These are phyloP conservation scores for Polypedilum pembai DNA, from an alignment of 1,140 invertebrate species.

Conservation along the genomic window DNA sequence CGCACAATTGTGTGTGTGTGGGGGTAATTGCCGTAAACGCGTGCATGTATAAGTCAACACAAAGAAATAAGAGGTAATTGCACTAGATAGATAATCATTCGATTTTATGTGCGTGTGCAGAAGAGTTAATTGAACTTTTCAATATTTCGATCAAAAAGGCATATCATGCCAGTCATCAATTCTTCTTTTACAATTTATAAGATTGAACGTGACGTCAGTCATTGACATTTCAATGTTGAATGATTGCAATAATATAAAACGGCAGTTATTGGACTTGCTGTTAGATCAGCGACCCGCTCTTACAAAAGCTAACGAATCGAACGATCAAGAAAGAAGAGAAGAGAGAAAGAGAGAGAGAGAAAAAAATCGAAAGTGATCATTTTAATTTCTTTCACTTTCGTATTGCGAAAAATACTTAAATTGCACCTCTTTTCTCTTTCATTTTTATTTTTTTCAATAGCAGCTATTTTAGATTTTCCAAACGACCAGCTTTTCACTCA, in stretches of 20 bases:
- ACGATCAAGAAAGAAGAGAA: background rate
- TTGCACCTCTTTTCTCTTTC: constrained; percentile 16
- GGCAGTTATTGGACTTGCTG: constrained; percentile 10
- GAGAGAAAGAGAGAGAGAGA: background rate
- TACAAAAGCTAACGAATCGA: background rate
- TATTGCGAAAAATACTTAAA: constrained; percentile 2
- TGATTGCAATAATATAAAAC: background rate
- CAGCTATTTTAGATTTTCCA: background rate
- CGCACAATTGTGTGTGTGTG: constrained; percentile 6
- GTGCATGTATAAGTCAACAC: background rate
- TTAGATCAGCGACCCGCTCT: constrained; percentile 9
- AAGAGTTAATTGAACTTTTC: background rate
- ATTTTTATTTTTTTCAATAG: background rate
- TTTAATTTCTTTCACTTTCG: constrained; percentile 27
- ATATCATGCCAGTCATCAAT: constrained; percentile 17
- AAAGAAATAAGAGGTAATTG: constrained; percentile 15
- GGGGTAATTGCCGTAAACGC: background rate
- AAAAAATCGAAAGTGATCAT: constrained; percentile 28
- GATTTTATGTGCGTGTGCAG: background rate
- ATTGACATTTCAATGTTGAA: constrained; percentile 18
- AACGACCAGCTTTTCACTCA: constrained; percentile 7
- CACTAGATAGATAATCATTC: background rate
- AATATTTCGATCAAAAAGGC: background rate
- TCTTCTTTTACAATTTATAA: background rate
- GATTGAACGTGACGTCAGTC: constrained; percentile 8